Evolutionary conservation across 1,140 invertebrate species (phyloP), one percentile per base, ranked within the genome.

Genomic region (Luehdorfia chinensis): DNA sequence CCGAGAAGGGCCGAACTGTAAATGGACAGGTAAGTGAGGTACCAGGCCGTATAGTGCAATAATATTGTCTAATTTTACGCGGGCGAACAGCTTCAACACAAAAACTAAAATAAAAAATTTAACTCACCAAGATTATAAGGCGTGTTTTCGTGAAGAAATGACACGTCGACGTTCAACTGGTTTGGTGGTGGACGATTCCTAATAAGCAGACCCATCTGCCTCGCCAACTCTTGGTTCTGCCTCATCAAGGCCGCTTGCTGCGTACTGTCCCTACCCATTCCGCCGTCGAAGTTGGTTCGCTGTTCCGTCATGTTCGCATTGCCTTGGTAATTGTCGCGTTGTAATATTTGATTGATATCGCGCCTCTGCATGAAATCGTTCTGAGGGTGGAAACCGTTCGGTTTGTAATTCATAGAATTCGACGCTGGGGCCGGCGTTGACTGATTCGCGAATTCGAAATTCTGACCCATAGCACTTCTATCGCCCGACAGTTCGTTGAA

Each of bases 131-230:
- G 57, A 60, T 80, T 84, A 39, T 74, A 78, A 15, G 75, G 75
- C 28, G 72, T 59, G 37, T 80, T 84, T 27, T 85, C 81, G 27
- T 83, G 81, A 23, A 85, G 36, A 44, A 83, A 85, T 2, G 67
- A 75, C 0, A 85, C 81, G 39, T 83, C 81, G 0, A 85, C 78
- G 28, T 85, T 85, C 23, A 85, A 53, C 9, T 63, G 81, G 43
- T 75, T 85, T 0, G 78, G 78, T 7, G 81, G 76, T 6, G 76
- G 78, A 39, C 76, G 46, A 47, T 66, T 83, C 27, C 78, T 64
- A 67, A 85, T 83, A 1, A 85, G 47, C 18, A 85, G 27, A 64
- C 60, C 75, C 78, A 85, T 83, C 14, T 85, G 81, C 18, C 77
- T 49, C 2, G 77, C 78, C 4, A 83, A 48, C 21, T 85, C 81